Evolutionary conservation across 2,888 invertebrate species (phyloP), one percentile per base, ranked within the genome.

Genomic region (Melieria crassipennis): DNA sequence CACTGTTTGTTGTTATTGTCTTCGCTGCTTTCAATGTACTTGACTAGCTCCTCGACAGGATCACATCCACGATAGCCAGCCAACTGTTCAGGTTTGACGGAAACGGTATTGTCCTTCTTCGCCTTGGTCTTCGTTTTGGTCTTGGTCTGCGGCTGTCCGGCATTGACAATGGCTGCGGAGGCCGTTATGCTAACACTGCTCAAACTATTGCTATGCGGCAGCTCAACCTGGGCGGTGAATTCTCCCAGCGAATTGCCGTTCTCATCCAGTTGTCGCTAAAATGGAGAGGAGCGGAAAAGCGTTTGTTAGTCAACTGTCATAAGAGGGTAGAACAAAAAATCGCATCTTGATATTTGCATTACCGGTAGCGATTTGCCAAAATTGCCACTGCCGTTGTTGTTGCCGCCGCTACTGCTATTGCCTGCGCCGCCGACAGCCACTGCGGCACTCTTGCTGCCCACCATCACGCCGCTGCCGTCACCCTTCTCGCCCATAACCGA

Each of bases 1-100:
- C 75, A 73, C 76, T 80, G 78, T 76, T 85, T 67, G 69, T 85
- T 67, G 69, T 85, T 79, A 79, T 88, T 88, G 82, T 89, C 89
- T 9, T 82, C 82, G 50, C 81, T 88, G 68, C 92, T 92, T 82
- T 93, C 93, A 75, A 95, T 94, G 83, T 92, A 95, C 78, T 92
- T 91, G 74, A 95, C 89, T 76, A 95, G 88, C 81, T 90, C 91
- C 82, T 94, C 92, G 55, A 95, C 90, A 78, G 93, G 91, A 84
- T 92, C 92, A 82, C 92, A 91, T 73, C 93, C 92, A 73, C 93
- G 91, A 88, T 94, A 93, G 9, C 95, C 95, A 81, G 91, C 92
- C 73, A 94, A 91, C 77, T 91, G 89, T 80, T 89, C 88, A 0
- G 89, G 86, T 74, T 87, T 86, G 30, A 89, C 83, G 1, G 84